Base-by-base conservation (phyloP, 2,113 vertebrate species). In the Syrrhaptes paradoxus region DNA sequence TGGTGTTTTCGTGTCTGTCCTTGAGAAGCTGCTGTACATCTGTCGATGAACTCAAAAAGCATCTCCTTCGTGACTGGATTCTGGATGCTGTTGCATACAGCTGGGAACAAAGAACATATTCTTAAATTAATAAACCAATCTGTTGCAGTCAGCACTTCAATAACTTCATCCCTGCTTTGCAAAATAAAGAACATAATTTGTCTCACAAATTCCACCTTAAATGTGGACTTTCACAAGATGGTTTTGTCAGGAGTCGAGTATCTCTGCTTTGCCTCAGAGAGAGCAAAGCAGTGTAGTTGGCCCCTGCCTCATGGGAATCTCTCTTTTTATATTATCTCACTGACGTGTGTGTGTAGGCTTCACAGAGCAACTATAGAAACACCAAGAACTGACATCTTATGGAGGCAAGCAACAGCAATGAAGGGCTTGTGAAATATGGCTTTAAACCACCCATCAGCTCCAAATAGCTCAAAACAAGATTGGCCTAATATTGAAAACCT, bases 11-110 rank as follows among this genome's bases (percentile, higher is more conserved):
- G 98, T 2, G 93, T 96, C 95, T 99, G 99, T 95, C 97, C 97
- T 91, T 98, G 98, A 91, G 97, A 96, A 72, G 96, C 97, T 92
- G 98, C 97, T n/a, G 97, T 87, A 79, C 98, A 98, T 94, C 98
- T 98, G 95, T 99, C 99, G 87, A 99, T 98, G 84, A 98, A 99
- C 97, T 99, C 98, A 86, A 99, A 98, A 49, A 99, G 98, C 94
- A 99, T 99, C 95, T 99, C 98, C 98, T 99, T 99, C 2, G 99
- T 99, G 96, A 99, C 99, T 4, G 99, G 99, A 90, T 99, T 98
- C 95, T 98, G 97, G 98, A 99, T 99, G 97, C 99, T 99, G 95
- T 99, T 99, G 93, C 99, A 99, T 77, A 99, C 99, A 95, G 99
- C 99, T 99, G 98, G 61, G 88, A 91, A 97, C 72, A 95, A 93